Evolutionary conservation across 2,797 vertebrate genomes (phyloP), one percentile per base, ranked within the genome.

Genomic region (Enoplosus armatus): DNA sequence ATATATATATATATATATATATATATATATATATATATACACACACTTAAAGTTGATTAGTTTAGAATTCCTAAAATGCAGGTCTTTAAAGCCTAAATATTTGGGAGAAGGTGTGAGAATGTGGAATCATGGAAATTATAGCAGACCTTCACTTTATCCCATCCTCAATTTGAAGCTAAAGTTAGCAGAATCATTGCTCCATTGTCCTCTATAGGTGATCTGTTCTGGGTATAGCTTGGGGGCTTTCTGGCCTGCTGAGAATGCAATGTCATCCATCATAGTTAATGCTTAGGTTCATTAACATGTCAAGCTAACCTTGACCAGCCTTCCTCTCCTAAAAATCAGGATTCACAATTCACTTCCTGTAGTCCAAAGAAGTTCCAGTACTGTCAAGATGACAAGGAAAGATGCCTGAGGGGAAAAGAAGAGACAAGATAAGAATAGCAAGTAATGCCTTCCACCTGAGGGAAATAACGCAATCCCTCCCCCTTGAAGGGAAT

Each of bases 271-370:
- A 92, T 90, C 84, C 72, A 83, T 94, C 86, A 90, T 70, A 79
- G 83, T 90, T 91, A 89, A 75, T 48, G 62, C 75, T 82, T 59
- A 73, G 81, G 89, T 92, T 94, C 87, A 94, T 92, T 90, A 88
- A 87, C 87, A 87, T 94, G 92, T 93, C 92, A 93, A 79, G 75
- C 83, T 92, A 90, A 95, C 92, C 93, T 95, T 94, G 91, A 93
- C 86, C 82, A 89, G 87, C 78, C 71, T 75, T 81, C 79, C 61
- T 64, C 74, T 80, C 70, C 80, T 33, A 87, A 79, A 85, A 85
- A 89, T 93, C 79, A 69, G 86, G 84, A 90, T 93, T 93, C 88
- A 90, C 79, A 88, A 92, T 90, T 77, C 82, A 86, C 79, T 84
- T 89, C 74, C 68, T 75, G 70, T 65, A 80, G 68, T 87, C 85